Evolutionary conservation across 2,113 vertebrate species (phyloP).

Genomic region (Hyperoodon ampullatus): DNA sequence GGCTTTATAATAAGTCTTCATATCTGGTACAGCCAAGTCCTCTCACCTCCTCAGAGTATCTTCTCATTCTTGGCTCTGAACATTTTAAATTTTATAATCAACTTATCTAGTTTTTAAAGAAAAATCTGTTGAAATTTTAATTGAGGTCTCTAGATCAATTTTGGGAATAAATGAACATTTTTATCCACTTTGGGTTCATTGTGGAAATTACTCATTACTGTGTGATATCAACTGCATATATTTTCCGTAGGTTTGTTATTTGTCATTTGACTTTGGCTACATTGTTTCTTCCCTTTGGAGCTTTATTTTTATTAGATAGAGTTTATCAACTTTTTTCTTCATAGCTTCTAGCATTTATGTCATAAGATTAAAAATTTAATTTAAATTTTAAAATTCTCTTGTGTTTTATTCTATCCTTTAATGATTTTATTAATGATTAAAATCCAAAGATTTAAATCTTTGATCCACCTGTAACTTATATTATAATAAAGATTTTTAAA

Average conservation of each 20-base stretch:
- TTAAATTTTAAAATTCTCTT: neutral
- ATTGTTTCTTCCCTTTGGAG: slow-evolving; percentile 17
- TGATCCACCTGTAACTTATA: neutral
- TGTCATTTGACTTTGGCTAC: neutral
- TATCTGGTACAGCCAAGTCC: neutral
- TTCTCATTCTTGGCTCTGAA: neutral
- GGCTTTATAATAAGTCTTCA: neutral
- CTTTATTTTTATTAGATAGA: slow-evolving; percentile 7
- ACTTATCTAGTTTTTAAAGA: neutral
- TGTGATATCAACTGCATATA: neutral
- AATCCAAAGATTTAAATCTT: neutral
- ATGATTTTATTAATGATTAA: slow-evolving; percentile 17
- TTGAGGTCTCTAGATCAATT: neutral
- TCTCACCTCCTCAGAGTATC: neutral
- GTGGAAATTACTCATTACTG: neutral
- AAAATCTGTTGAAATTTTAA: slow-evolving; percentile 1
- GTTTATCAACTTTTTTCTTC: neutral
- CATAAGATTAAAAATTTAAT: slow-evolving; percentile 26
- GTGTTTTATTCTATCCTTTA: neutral
- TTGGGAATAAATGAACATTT: neutral
- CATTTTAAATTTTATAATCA: slow-evolving; percentile 20
- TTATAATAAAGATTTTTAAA: neutral
- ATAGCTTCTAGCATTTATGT: neutral
- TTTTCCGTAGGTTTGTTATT: neutral
- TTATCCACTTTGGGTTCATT: neutral